phyloP scores from a whole-genome alignment of 2,888 invertebrate species.

The Cyaniris semiargus region DNA sequence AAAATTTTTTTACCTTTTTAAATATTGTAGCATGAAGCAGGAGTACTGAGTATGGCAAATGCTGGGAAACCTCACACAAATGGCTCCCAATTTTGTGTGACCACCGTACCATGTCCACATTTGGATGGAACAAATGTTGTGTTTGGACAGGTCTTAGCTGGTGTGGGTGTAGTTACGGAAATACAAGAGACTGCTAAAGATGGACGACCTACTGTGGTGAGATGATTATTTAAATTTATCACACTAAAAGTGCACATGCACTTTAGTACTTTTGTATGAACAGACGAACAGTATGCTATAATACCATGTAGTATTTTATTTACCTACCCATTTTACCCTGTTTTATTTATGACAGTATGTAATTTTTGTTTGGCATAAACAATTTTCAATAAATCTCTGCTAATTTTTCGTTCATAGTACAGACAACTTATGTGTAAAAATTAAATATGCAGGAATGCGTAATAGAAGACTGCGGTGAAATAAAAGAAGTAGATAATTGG shows the following conservation, averaged over 20 bases:
- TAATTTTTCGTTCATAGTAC: background rate
- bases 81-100: constrained; percentile 97
- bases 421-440: constrained; percentile 1
- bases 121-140: constrained; percentile 90
- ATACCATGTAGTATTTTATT: no score
- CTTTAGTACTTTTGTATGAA: no score
- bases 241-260: background rate
- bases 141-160: constrained; percentile 89
- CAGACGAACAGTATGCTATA: no score
- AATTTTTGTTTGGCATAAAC: no score
- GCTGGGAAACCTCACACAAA: constrained; percentile 90
- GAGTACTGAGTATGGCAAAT: constrained; percentile 90
- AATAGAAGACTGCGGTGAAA: constrained; percentile 88
- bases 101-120: constrained; percentile 87
- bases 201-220: constrained; percentile 82
- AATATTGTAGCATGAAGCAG: constrained; percentile 79
- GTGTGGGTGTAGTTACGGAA: constrained; percentile 86
- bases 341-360: no score
- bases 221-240: constrained; percentile 41
- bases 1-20: no score
- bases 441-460: constrained; percentile 78
- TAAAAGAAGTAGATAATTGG: constrained; percentile 76
- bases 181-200: constrained; percentile 83
- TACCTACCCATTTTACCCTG: no score
- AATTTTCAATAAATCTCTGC: no score